Evolutionary conservation across 2,888 invertebrate species (phyloP), one percentile per base, ranked within the genome.

Genomic region (Ophion obscuratus): DNA sequence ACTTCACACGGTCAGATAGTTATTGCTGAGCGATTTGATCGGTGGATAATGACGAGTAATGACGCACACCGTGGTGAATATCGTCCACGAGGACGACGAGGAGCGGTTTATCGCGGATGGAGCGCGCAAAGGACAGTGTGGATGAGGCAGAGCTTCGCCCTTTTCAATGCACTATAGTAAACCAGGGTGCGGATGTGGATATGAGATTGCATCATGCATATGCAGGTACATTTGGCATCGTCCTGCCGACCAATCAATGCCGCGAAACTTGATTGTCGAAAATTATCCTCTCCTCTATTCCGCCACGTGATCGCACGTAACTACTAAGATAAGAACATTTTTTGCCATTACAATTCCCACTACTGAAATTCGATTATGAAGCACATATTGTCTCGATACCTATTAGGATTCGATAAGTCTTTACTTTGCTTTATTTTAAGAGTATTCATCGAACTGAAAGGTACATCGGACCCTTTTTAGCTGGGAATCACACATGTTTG

Each of bases 141-240:
- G 68, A 68, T 77, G 67, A 68, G 79, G 85, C 77, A 74, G 61
- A 80, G 79, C 76, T 67, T 31, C 53, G 64, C 70, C 68, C 70
- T 27, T 74, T 84, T 84, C 82, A 68, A 79, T 71, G 40, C 79
- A 71, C 66, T 59, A 62, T 44, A 67, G 73, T 73, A 40, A 62
- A 78, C 74, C 47, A 64, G 71, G 87, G 86, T 89, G 89, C 88
- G 91, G 89, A 91, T 91, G 89, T 91, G 90, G 92, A 92, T 92
- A 92, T 90, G 92, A 93, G 92, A 93, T 93, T 93, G 92, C 92
- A 90, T 92, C 93, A 93, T 93, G 92, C 93, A 93, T 93, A 93
- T 93, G 93, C 93, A 92, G 93, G 90, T 92, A 91, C 90, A 92
- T 93, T 92, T 92, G 92, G 92, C 91, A 91, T 91, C 89, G 90